These are phyloP conservation scores for Graptemys geographica DNA, from an alignment of 2,797 vertebrate species.

Conservation along the genomic window DNA sequence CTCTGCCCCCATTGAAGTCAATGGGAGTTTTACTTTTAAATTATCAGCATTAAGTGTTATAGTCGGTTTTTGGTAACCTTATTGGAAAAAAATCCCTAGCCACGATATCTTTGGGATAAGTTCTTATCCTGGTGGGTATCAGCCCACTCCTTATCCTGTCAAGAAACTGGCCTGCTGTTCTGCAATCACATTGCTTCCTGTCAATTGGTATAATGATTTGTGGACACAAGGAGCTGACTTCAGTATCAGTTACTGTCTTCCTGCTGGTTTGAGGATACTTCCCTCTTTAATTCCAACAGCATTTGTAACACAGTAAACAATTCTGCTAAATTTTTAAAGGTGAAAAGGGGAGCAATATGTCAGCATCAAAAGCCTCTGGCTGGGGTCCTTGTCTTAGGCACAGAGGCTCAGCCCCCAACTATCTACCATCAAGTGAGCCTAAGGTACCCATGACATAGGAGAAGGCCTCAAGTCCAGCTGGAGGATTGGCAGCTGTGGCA, in stretches of 20 bases:
- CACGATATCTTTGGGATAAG: background rate
- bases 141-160: background rate
- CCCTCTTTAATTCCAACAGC: fast-evolving
- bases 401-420: background rate
- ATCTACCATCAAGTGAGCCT: background rate
- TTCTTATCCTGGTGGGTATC: background rate
- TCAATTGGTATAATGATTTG: background rate
- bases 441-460: background rate
- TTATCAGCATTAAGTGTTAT: background rate
- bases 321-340: background rate
- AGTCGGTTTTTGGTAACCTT: background rate
- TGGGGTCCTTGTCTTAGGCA: background rate
- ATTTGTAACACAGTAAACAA: background rate
- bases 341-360: background rate
- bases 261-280: background rate
- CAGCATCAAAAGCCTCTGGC: background rate
- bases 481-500: background rate
- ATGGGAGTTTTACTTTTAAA: background rate
- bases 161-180: background rate
- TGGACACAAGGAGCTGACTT: background rate
- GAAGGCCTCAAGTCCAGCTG: background rate
- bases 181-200: background rate
- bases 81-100: background rate
- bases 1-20: background rate
- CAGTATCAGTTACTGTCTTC: background rate